These are phyloP conservation scores for Indicator indicator DNA, from an alignment of 2,113 vertebrate genomes.

Conservation along the genomic window DNA sequence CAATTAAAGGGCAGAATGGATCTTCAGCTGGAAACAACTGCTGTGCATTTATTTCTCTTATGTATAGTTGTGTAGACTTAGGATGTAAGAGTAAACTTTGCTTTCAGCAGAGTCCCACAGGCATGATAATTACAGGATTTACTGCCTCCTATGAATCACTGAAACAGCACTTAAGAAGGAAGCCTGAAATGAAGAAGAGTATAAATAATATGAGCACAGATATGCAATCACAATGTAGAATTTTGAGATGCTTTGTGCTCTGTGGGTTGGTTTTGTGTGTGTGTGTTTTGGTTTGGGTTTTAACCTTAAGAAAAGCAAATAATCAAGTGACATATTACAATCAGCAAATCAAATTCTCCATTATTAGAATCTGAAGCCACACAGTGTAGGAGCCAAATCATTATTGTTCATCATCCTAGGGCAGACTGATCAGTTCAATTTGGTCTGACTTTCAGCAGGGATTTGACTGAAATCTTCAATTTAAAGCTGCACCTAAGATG, in stretches of 20 bases:
- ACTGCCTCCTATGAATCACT: neutral
- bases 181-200: conserved; percentile 6
- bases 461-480: neutral
- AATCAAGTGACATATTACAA: neutral
- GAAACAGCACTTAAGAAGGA: conserved; percentile 17
- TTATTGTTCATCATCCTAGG: neutral
- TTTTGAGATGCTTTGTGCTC: neutral
- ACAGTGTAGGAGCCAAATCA: neutral
- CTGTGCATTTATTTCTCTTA: neutral
- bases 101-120: conserved; percentile 4
- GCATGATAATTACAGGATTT: conserved; percentile 17
- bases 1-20: neutral
- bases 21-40: neutral
- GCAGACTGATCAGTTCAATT: neutral
- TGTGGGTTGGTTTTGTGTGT: neutral
- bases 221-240: neutral
- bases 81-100: neutral
- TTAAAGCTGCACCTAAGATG: neutral
- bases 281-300: neutral
- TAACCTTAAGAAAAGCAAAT: neutral
- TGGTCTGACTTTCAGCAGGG: neutral
- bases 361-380: neutral
- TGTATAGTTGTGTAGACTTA: neutral
- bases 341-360: neutral
- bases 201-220: neutral